Evolutionary conservation across 2,888 invertebrate genomes (phyloP), one percentile per base, ranked within the genome.

Genomic region (Drosophila leonis): DNA sequence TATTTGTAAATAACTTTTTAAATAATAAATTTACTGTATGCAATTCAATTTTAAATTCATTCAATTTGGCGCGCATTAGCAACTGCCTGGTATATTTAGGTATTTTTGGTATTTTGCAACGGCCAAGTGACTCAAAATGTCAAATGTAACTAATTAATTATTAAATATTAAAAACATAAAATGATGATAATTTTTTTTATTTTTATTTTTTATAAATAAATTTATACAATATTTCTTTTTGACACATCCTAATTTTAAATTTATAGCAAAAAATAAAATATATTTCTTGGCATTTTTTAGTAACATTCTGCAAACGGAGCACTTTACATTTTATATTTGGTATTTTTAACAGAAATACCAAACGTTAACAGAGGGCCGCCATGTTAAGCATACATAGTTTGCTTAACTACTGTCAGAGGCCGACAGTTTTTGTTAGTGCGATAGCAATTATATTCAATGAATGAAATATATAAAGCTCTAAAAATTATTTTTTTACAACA

Each of bases 1-100:
- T 29, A 59, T 9, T 54, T 65, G 35, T 67, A 68, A 27, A 39
- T 65, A 54, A 35, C 6, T 39, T 33, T 33, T 51, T 29, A 27
- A 27, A 57, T 31, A 51, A 44, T 37, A 61, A 42, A 49, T 41
- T 8, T 13, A 18, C 35, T 9, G 37, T 39, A 51, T 51, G 20
- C 13, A 18, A n/a, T 48, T 24, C 13, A 39, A 33, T 24, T 31
- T 35, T 7, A 12, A 48, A 37, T 48, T 29, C 4, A 10, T n/a
- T n/a, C n/a, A 37, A 29, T 65, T 55, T 7, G 4, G n/a, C 29
- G 54, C 20, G 37, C 35, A 31, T 1, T 13, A 1, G 0, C 13
- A 33, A 31, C n/a, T 31, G 49, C 12, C 6, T 49, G 31, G 29
- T 5, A 13, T 24, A 13, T 33, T 44, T 31, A 5, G 8, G 27